A percentile compares a stretch with the other conserved stretches of the same genome.
These are phyloP conservation scores for Pristionchus mayeri DNA, from an alignment of 2,888 invertebrate species.

Conservation along the genomic window DNA sequence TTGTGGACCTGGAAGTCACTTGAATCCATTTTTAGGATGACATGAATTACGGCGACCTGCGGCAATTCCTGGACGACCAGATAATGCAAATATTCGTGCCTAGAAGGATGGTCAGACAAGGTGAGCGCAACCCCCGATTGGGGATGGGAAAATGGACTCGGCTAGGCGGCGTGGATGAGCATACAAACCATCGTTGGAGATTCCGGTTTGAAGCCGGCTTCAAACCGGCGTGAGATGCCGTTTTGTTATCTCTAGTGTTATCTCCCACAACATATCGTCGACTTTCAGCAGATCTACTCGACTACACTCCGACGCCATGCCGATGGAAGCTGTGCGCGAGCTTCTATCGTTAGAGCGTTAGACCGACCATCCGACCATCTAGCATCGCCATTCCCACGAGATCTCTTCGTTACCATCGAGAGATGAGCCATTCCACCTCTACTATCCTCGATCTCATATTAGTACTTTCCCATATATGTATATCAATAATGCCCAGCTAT, in stretches of 20 bases:
- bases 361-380: background rate
- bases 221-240: no score
- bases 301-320: slow-evolving; percentile 60
- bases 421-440: slow-evolving; percentile 22
- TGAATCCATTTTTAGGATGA: background rate
- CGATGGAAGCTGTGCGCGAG: slow-evolving; percentile 61
- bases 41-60: background rate
- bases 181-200: no score
- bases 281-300: slow-evolving; percentile 49
- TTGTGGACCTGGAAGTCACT: no score
- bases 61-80: slow-evolving; percentile 44
- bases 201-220: no score
- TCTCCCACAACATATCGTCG: no score
- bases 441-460: background rate
- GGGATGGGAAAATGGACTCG: no score
- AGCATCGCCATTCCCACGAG: slow-evolving; percentile 14
- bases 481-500: background rate
- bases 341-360: slow-evolving; percentile 43
- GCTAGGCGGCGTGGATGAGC: no score
- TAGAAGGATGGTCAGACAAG: slow-evolving; percentile 24
- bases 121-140: no score
- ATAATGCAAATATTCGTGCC: slow-evolving; percentile 48
- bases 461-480: background rate
- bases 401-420: slow-evolving; percentile 9
- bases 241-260: no score